phyloP scores from a whole-genome alignment of 2,888 invertebrate species.

The Odontocerum albicorne region DNA sequence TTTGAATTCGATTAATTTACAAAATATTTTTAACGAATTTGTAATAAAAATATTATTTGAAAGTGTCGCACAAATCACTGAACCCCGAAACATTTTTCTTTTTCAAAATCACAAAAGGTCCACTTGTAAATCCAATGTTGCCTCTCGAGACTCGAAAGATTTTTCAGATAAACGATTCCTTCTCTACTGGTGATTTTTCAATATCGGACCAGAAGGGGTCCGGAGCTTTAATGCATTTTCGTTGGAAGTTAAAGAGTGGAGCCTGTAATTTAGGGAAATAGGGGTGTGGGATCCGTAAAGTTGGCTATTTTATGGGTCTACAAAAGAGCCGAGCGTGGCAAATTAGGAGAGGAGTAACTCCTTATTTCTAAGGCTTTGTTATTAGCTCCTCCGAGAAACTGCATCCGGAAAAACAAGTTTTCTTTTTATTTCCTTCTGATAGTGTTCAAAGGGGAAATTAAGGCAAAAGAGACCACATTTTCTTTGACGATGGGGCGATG shows the following conservation, averaged over 20 bases:
- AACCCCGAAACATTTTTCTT: too few species aligned
- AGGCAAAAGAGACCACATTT: too few species aligned
- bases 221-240: conserved; percentile 4
- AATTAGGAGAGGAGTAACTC: conserved; percentile 21
- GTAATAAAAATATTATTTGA: too few species aligned
- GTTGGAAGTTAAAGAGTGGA: conserved; percentile 2
- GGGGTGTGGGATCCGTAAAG: conserved; percentile 14
- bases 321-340: conserved; percentile 5
- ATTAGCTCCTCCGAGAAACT: conserved; percentile 13
- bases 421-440: not conserved
- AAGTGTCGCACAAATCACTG: too few species aligned
- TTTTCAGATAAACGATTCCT: not conserved
- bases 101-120: too few species aligned
- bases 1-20: too few species aligned
- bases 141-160: not conserved
- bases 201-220: not conserved
- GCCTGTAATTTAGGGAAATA: conserved; percentile 8
- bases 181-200: not conserved
- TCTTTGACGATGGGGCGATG: too few species aligned
- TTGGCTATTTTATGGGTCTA: conserved; percentile 13
- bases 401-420: conserved; percentile 5
- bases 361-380: conserved; percentile 9
- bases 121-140: too few species aligned
- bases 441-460: too few species aligned
- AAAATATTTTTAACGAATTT: too few species aligned